A percentile compares a stretch with the other conserved stretches of the same genome.
Evolutionary conservation across 2,888 invertebrate genomes (phyloP).

Genomic region (Lasioglossum figueresi): DNA sequence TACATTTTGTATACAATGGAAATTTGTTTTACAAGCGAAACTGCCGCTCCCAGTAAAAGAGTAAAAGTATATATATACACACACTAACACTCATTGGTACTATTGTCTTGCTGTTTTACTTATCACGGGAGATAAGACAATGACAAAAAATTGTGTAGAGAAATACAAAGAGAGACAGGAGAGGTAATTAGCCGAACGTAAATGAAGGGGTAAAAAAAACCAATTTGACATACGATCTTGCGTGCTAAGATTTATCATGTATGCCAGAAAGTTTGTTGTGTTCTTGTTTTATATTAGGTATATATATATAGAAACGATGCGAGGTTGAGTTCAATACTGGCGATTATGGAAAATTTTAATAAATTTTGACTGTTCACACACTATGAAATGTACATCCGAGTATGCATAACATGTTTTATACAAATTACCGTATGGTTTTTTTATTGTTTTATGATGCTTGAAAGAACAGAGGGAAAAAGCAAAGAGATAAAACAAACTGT

Average conservation of each 20-base stretch:
- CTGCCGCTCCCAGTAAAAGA: constrained; percentile 53
- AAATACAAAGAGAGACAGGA: constrained; percentile 61
- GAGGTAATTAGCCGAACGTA: constrained; percentile 55
- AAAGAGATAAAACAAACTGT: neutral
- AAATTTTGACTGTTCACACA: constrained; percentile 54
- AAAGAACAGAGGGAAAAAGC: constrained; percentile 7
- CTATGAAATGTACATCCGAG: constrained; percentile 45
- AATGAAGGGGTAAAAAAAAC: constrained; percentile 62
- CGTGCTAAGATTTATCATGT: constrained; percentile 82
- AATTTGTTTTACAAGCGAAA: constrained; percentile 69
- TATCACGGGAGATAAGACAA: constrained; percentile 67
- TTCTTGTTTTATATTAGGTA: constrained; percentile 83
- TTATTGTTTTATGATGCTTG: constrained; percentile 52
- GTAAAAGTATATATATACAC: constrained; percentile 28
- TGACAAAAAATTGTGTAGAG: constrained; percentile 61
- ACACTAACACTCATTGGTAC: constrained; percentile 18
- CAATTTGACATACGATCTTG: constrained; percentile 80
- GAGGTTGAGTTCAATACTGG: constrained; percentile 80
- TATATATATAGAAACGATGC: constrained; percentile 68
- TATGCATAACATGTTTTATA: constrained; percentile 39
- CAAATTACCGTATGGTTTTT: constrained; percentile 50
- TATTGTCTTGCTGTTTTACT: constrained; percentile 67
- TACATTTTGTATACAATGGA: constrained; percentile 71
- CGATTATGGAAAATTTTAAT: constrained; percentile 67
- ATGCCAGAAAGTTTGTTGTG: constrained; percentile 83